Percentiles rank a stretch among this genome's conserved stretches.
phyloP scores from a whole-genome alignment of 2,797 vertebrate species.

The Pseudochaenichthys georgianus region DNA sequence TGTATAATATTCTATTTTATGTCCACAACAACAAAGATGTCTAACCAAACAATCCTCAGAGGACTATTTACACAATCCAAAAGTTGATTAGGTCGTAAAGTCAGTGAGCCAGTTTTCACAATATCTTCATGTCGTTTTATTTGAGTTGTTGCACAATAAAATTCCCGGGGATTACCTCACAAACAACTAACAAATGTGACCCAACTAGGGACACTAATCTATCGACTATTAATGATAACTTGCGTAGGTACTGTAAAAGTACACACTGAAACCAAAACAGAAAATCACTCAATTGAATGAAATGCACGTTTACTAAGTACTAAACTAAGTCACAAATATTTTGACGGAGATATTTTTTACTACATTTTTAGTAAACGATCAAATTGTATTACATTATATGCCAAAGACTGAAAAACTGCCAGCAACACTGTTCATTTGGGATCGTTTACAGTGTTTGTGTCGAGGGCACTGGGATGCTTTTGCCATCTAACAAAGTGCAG shows the following conservation, averaged over 20 bases:
- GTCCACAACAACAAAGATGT: background rate
- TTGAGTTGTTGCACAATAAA: background rate
- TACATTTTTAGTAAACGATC: background rate
- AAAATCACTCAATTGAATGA: background rate
- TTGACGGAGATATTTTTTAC: background rate
- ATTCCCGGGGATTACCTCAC: background rate
- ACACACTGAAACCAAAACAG: background rate
- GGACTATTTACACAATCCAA: background rate
- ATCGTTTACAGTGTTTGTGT: conserved; percentile 10
- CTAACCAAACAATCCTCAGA: background rate
- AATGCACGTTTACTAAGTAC: background rate
- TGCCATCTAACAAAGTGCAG: conserved; percentile 23
- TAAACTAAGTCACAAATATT: background rate
- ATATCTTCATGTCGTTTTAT: conserved; percentile 1
- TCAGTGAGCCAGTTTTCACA: background rate
- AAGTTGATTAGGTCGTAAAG: background rate
- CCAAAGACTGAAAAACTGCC: background rate
- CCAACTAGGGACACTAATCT: background rate
- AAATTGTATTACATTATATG: background rate
- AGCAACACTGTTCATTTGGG: background rate
- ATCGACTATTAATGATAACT: background rate
- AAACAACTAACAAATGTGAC: background rate
- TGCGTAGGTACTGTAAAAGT: background rate
- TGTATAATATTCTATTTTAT: conserved; percentile 5
- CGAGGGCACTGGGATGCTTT: conserved; percentile 25